These are phyloP conservation scores for Drosophila bifasciata DNA, from an alignment of 1,140 invertebrate species.

Conservation along the genomic window DNA sequence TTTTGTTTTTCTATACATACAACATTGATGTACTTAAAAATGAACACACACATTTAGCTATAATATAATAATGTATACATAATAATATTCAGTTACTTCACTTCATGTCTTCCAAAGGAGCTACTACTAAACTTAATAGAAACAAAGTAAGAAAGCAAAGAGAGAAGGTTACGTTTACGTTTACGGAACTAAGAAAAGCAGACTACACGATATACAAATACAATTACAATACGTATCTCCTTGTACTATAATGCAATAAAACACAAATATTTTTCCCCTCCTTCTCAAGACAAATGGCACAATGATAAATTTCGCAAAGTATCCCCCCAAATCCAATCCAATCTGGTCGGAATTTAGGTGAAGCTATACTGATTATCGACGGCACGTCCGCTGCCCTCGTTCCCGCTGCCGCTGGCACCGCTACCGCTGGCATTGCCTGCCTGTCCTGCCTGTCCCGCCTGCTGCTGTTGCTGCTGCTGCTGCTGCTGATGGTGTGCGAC, in stretches of 20 bases:
- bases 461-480: constrained; percentile 28
- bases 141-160: constrained; percentile 52
- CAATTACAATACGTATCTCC: too few species aligned
- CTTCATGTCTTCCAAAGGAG: constrained; percentile 69
- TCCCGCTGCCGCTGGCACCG: constrained; percentile 74
- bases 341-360: constrained; percentile 83
- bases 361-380: constrained; percentile 89
- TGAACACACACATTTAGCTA: constrained; percentile 81
- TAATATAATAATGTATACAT: constrained; percentile 67
- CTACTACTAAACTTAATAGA: constrained; percentile 58
- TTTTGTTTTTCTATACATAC: constrained; percentile 69
- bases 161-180: constrained; percentile 12
- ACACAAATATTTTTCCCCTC: constrained; percentile 38
- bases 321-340: constrained; percentile 37
- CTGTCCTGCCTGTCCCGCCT: constrained; percentile 37
- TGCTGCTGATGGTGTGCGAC: constrained; percentile 40
- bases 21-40: constrained; percentile 77
- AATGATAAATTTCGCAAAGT: constrained; percentile 69
- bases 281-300: constrained; percentile 67
- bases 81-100: constrained; percentile 79
- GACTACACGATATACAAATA: constrained; percentile 33
- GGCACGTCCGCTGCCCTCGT: constrained; percentile 83
- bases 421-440: constrained; percentile 31
- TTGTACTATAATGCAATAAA: constrained; percentile 26
- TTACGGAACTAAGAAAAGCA: background rate